Conservation (phyloP, 2,888 invertebrate genomes). For the Dicyrtoma fusca region DNA sequence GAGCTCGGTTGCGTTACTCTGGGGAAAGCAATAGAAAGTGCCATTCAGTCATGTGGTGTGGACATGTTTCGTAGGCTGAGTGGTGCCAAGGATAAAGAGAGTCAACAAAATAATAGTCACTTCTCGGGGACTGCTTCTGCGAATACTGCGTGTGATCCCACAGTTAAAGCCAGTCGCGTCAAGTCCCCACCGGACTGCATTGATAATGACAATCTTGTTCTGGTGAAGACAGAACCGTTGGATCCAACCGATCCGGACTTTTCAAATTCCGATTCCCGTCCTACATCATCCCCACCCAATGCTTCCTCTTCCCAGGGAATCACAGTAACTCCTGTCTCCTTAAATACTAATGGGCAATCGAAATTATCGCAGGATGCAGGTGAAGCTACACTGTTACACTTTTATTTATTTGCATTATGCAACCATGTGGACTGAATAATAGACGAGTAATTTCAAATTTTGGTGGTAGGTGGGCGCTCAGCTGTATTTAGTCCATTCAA, state of each 20-base stretch:
- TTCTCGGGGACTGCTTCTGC: no score
- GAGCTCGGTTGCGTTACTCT: slow-evolving; percentile 43
- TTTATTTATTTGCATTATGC: background rate
- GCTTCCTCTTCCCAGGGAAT: background rate
- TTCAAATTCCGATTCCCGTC: background rate
- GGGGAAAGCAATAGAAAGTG: slow-evolving; percentile 37
- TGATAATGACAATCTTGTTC: background rate
- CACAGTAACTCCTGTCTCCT: background rate
- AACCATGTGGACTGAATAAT: background rate
- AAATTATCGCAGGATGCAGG: background rate
- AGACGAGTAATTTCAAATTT: no score
- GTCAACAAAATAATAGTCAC: no score
- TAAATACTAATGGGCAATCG: no score
- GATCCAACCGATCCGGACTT: slow-evolving; percentile 1
- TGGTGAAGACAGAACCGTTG: background rate
- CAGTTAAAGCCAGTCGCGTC: no score
- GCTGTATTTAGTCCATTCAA: no score
- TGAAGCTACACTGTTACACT: background rate
- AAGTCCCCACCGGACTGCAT: background rate
- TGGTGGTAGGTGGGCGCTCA: no score
- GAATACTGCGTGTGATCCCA: background rate
- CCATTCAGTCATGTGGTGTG: slow-evolving; percentile 42
- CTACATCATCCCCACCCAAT: background rate
- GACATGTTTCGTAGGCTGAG: slow-evolving; percentile 41
- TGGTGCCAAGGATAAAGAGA: background rate